Evolutionary conservation across 2,888 invertebrate genomes (phyloP).

Genomic region (Dryocosmus kuriphilus): DNA sequence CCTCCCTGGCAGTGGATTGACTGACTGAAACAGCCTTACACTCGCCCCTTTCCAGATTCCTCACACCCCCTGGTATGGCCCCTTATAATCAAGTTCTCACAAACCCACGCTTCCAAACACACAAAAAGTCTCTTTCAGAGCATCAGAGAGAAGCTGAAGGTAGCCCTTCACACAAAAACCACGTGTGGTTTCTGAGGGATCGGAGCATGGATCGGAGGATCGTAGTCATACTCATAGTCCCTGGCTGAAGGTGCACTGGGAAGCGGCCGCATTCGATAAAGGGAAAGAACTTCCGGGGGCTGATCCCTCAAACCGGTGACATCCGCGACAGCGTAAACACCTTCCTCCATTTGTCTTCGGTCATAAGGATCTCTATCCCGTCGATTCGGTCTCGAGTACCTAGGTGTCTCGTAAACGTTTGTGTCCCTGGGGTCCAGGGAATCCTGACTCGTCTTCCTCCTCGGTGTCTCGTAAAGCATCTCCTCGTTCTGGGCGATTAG

Average conservation of each 20-base stretch:
- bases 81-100: conserved; percentile 31
- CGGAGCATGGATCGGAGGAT: conserved; percentile 64
- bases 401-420: conserved; percentile 72
- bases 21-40: neutral
- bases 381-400: conserved; percentile 61
- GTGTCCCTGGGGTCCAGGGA: conserved; percentile 59
- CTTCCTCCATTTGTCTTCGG: conserved; percentile 60
- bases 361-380: conserved; percentile 53
- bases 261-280: conserved; percentile 69
- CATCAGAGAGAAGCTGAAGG: conserved; percentile 7
- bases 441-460: conserved; percentile 50
- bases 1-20: neutral
- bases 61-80: conserved; percentile 17
- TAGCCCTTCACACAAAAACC: conserved; percentile 70
- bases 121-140: conserved; percentile 36
- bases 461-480: conserved; percentile 70
- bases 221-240: conserved; percentile 72
- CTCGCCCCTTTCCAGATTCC: conserved; percentile 8
- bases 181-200: conserved; percentile 74
- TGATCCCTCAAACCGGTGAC: conserved; percentile 71
- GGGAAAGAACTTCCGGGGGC: conserved; percentile 70
- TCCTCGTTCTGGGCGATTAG: conserved; percentile 71
- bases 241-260: conserved; percentile 59
- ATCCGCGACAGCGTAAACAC: conserved; percentile 74
- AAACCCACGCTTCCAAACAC: neutral